phyloP scores from a whole-genome alignment of 2,888 invertebrate genomes.

The Miltochrista miniata region DNA sequence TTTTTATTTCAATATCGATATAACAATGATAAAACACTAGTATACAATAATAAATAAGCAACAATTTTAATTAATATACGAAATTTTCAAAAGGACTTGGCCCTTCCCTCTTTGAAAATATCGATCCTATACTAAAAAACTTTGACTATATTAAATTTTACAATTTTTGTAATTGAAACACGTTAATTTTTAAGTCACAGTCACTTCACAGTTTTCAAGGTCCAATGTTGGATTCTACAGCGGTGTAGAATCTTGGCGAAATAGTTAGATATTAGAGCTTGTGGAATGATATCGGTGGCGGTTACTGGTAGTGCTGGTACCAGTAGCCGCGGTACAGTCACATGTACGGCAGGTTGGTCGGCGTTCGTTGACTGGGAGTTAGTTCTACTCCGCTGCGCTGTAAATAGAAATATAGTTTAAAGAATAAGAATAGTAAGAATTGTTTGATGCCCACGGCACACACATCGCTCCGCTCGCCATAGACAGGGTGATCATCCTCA shows the following conservation, averaged over 20 bases:
- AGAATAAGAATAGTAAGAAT: no score
- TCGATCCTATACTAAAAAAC: background rate
- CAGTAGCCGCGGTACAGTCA: constrained; percentile 67
- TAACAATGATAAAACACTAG: background rate
- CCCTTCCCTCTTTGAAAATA: background rate
- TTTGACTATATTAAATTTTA: background rate
- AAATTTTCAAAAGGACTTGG: background rate
- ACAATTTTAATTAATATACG: background rate
- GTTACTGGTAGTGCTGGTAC: constrained; percentile 55
- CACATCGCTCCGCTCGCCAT: no score
- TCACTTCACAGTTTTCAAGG: constrained; percentile 1
- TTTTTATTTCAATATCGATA: constrained; percentile 1
- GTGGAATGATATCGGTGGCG: background rate
- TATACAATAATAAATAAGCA: constrained; percentile 1
- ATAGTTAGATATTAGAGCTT: background rate
- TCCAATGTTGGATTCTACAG: background rate
- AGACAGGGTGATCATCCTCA: no score
- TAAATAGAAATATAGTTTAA: background rate
- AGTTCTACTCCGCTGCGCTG: constrained; percentile 51
- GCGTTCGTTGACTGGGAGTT: constrained; percentile 42
- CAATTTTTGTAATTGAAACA: background rate
- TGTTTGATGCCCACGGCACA: no score
- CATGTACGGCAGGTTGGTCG: constrained; percentile 76
- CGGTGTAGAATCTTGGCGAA: background rate
- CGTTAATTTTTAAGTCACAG: background rate